Evolutionary conservation across 2,797 vertebrate genomes (phyloP).

Genomic region (Myotis myotis): DNA sequence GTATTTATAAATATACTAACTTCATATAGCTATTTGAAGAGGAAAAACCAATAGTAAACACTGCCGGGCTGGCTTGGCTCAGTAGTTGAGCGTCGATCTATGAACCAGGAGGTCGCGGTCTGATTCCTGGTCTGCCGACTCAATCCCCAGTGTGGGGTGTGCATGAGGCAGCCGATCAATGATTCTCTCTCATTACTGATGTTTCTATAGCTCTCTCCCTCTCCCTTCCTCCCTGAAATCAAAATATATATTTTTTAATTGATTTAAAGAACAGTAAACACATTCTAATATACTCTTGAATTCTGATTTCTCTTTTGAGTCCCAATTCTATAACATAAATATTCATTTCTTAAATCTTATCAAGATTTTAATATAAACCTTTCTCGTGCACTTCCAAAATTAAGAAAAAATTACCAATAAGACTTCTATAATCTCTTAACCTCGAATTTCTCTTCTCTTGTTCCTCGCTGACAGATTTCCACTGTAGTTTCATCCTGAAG

Average conservation of each 20-base stretch:
- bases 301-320: slow-evolving; percentile 17
- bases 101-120: too few relatives aligned
- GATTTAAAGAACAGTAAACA: not conserved
- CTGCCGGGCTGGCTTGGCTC: too few relatives aligned
- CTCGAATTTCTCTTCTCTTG: slow-evolving; percentile 96
- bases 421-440: slow-evolving; percentile 94
- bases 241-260: too few relatives aligned
- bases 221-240: too few relatives aligned
- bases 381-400: slow-evolving; percentile 45
- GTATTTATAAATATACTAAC: not conserved
- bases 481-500: slow-evolving; percentile 98
- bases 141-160: too few relatives aligned
- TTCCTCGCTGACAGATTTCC: slow-evolving; percentile 97
- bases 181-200: too few relatives aligned
- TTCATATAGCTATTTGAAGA: not conserved
- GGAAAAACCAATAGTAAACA: not conserved
- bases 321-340: not conserved
- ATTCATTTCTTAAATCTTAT: slow-evolving; percentile 36
- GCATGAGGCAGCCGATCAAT: too few relatives aligned
- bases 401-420: slow-evolving; percentile 90
- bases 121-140: too few relatives aligned
- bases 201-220: too few relatives aligned
- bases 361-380: slow-evolving; percentile 20
- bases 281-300: not conserved
- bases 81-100: too few relatives aligned